Evolutionary conservation across 2,888 invertebrate species (phyloP).

Genomic region (Tipula vernalis): DNA sequence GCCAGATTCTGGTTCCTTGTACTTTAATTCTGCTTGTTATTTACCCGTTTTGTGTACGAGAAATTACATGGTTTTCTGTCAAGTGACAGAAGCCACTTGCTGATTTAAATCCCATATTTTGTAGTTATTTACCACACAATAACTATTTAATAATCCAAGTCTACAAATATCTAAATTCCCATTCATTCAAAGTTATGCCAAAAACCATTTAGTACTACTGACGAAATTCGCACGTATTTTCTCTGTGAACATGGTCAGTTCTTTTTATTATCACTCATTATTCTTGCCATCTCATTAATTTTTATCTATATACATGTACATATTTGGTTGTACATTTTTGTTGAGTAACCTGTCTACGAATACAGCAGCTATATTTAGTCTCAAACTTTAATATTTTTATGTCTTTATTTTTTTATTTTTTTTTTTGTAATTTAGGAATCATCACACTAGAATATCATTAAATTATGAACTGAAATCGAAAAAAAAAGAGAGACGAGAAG

Average conservation of each 20-base stretch:
- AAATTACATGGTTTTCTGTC: too few species aligned
- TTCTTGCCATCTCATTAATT: constrained; percentile 4
- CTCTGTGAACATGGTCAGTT: background rate
- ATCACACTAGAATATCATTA: background rate
- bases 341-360: background rate
- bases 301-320: background rate
- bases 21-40: too few species aligned
- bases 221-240: background rate
- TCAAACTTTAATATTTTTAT: background rate
- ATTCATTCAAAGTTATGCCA: background rate
- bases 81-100: too few species aligned
- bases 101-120: too few species aligned
- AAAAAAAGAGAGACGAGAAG: background rate
- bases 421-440: background rate
- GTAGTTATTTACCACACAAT: too few species aligned
- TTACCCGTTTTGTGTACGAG: too few species aligned
- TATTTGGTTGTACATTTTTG: background rate
- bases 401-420: background rate
- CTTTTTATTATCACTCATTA: background rate
- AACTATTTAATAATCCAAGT: too few species aligned
- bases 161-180: too few species aligned
- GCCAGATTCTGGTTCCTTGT: too few species aligned
- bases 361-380: background rate
- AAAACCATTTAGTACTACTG: background rate
- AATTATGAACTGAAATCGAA: background rate